These are phyloP conservation scores for Mionectes macconnelli DNA, from an alignment of 2,113 vertebrate species.

Conservation along the genomic window DNA sequence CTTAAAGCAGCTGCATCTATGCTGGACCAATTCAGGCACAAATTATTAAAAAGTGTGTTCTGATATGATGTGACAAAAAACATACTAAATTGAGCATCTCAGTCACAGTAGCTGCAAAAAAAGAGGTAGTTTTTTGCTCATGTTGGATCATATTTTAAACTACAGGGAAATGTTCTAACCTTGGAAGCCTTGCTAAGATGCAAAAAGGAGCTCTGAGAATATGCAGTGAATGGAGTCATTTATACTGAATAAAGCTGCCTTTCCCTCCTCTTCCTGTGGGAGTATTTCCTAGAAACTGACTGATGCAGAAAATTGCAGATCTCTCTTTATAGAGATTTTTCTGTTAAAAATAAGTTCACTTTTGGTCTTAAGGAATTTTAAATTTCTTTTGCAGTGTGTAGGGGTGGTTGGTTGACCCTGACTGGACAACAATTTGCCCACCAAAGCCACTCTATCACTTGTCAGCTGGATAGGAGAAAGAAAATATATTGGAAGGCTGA, in stretches of 20 bases:
- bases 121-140: neutral
- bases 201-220: neutral
- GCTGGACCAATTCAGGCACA: neutral
- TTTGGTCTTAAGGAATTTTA: rapidly evolving
- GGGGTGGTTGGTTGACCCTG: neutral
- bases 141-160: neutral
- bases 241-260: neutral
- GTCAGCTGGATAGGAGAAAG: neutral
- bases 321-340: neutral
- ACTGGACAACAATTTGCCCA: neutral
- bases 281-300: neutral
- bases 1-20: neutral
- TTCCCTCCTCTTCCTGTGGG: neutral
- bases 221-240: neutral
- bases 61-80: neutral
- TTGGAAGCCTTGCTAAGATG: neutral
- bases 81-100: neutral
- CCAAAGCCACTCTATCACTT: neutral
- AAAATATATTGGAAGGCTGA: neutral
- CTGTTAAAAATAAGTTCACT: neutral
- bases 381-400: neutral
- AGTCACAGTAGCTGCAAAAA: neutral
- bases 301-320: neutral
- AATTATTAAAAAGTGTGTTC: neutral
- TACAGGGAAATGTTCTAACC: neutral